Conservation (phyloP, 2,113 vertebrate species). For the Delphinapterus leucas region DNA sequence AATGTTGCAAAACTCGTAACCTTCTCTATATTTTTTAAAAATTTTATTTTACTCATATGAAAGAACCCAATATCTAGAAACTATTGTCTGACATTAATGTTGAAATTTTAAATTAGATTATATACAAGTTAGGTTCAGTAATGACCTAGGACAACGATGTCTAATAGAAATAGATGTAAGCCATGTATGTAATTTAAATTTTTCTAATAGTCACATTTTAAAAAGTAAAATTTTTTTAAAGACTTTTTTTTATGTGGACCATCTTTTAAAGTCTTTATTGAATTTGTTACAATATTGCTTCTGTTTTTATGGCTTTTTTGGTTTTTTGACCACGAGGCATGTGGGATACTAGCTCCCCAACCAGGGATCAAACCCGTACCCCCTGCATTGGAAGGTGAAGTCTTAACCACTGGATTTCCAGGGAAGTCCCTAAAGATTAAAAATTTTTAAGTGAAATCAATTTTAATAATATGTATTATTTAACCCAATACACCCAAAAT, state of each 20-base stretch:
- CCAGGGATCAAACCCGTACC: no score
- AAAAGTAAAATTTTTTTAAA: not conserved
- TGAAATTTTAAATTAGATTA: not conserved
- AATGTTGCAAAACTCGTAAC: not conserved
- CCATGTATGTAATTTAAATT: not conserved
- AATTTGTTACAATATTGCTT: no score
- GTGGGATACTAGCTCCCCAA: no score
- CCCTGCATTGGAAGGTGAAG: no score
- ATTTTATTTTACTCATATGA: not conserved
- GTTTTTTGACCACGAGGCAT: no score
- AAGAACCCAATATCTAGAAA: not conserved
- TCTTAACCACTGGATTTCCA: no score
- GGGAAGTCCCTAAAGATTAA: no score
- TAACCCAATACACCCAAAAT: not conserved
- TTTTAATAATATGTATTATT: slow-evolving; percentile 3
- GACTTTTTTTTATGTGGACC: no score
- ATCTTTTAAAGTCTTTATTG: no score
- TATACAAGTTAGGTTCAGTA: not conserved
- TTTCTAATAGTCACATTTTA: not conserved
- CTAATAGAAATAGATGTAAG: not conserved
- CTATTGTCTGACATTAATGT: not conserved
- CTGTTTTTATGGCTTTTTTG: no score
- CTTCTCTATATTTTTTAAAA: not conserved
- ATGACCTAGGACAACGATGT: not conserved
- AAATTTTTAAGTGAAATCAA: not conserved